Percentiles rank a stretch among this genome's conserved stretches.
Conservation (phyloP, 92 coral and sea anemone genomes). For the Nematostella vectensis region DNA sequence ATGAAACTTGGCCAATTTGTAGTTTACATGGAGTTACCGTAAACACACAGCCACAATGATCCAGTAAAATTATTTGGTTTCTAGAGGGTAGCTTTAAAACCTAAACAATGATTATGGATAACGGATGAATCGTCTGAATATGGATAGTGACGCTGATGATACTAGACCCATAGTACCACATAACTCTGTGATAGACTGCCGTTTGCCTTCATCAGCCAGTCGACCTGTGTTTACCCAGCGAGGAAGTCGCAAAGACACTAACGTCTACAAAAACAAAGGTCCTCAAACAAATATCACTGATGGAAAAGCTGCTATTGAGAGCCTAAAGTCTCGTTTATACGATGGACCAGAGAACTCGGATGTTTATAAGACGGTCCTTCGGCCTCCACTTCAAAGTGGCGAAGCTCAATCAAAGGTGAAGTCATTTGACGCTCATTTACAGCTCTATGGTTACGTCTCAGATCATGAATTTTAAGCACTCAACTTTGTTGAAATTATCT, state of each 20-base stretch:
- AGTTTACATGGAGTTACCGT: too few species aligned
- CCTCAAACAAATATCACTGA: constrained; percentile 34
- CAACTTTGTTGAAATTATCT: too few species aligned
- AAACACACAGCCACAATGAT: too few species aligned
- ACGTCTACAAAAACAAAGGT: constrained; percentile 13
- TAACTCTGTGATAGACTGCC: constrained; percentile 64
- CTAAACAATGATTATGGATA: not conserved
- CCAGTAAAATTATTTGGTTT: too few species aligned
- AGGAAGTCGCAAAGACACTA: constrained; percentile 21
- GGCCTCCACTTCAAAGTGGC: constrained; percentile 65
- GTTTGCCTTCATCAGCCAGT: constrained; percentile 28
- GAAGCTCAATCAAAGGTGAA: constrained; percentile 2
- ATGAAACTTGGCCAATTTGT: too few species aligned
- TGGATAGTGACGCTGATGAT: constrained; percentile 73
- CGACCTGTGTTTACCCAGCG: constrained; percentile 21
- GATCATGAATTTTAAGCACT: too few species aligned
- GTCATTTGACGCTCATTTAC: not conserved
- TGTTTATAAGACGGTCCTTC: constrained; percentile 72
- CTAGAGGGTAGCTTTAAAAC: too few species aligned
- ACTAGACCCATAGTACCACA: constrained; percentile 74
- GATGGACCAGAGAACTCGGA: constrained; percentile 91
- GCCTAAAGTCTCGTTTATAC: constrained; percentile 79
- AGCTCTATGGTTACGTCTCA: constrained; percentile 5
- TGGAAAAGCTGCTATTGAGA: constrained; percentile 69
- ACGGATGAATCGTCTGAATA: constrained; percentile 6